Conservation (phyloP, 2,797 vertebrate species). For the Taenioides sp. region DNA sequence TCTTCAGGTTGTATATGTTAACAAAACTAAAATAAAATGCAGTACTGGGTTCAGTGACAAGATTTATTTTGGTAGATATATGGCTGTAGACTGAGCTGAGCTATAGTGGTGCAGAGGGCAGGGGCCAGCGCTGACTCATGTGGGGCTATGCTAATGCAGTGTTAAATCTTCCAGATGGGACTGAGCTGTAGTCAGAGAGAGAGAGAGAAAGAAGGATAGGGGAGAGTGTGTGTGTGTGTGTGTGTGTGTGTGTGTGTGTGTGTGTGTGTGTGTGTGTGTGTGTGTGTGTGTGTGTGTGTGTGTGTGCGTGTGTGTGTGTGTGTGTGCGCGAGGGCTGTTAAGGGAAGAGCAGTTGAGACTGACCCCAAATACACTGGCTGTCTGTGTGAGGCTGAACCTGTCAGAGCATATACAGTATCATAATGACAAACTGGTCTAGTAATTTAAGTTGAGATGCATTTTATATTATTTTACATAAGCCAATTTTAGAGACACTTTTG, state of each 20-base stretch:
- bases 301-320: too few relatives aligned
- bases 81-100: conserved; percentile 27
- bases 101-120: conserved; percentile 29
- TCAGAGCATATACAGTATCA: too few relatives aligned
- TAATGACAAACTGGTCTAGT: too few relatives aligned
- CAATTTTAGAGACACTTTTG: too few relatives aligned
- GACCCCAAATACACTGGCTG: conserved; percentile 21
- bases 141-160: conserved; percentile 32
- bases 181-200: conserved; percentile 34
- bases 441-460: too few relatives aligned
- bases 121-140: conserved; percentile 57
- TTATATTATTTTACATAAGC: too few relatives aligned
- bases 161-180: conserved; percentile 60
- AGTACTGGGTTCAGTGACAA: conserved; percentile 24
- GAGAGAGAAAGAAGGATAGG: not conserved
- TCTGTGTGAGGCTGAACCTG: conserved; percentile 3
- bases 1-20: too few relatives aligned
- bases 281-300: not conserved
- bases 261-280: not conserved
- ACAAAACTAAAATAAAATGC: too few relatives aligned
- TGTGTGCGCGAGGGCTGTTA: not conserved
- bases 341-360: conserved; percentile 3
- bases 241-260: not conserved
- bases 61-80: conserved; percentile 42
- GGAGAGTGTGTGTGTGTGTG: too few relatives aligned